Base-by-base conservation (phyloP, 2,888 invertebrate species). In the Cataglyphis albicans region DNA sequence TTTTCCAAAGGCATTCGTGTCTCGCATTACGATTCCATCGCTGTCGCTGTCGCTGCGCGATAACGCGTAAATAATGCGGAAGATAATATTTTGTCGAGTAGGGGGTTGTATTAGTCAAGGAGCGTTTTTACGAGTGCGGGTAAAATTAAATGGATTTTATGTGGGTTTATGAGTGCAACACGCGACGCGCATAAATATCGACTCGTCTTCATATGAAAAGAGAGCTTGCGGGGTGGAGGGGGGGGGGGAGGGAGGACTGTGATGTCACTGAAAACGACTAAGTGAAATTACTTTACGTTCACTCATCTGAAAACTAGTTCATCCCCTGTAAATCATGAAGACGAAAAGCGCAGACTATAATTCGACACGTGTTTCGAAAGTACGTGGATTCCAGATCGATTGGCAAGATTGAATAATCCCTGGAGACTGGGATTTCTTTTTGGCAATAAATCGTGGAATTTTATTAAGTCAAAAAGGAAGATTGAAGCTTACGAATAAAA, bases 121-220 rank as follows among this genome's bases (percentile, higher is more conserved):
- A 78, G 63, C 48, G 65, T 70, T 82, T 90, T 91, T 89, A 91
- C 83, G 84, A 82, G 67, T 10, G 48, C 81, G 83, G 85, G 85
- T 91, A 87, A 90, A 91, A 89, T 91, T 89, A 89, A 90, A 90
- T 87, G 85, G 86, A 88, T 84, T 84, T 87, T 81, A 87, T 52
- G n/a, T 70, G 82, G 82, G 82, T 88, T 91, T 88, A 90, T 83
- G 86, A 81, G 83, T 75, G 64, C 55, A 63, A 35, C 57, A 72
- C 52, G 21, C 52, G 63, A 55, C 57, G 68, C 48, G 78, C 85
- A 86, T 88, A 89, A 73, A 89, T 91, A 90, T 91, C 86, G 86
- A 91, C 63, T 75, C 88, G 86, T 83, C 85, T 86, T 81, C 80
- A 76, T 87, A 85, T 12, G 18, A 63, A n/a, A 52, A 25, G 44